Evolutionary conservation across 2,113 vertebrate genomes (phyloP).

Genomic region (Colius striatus): DNA sequence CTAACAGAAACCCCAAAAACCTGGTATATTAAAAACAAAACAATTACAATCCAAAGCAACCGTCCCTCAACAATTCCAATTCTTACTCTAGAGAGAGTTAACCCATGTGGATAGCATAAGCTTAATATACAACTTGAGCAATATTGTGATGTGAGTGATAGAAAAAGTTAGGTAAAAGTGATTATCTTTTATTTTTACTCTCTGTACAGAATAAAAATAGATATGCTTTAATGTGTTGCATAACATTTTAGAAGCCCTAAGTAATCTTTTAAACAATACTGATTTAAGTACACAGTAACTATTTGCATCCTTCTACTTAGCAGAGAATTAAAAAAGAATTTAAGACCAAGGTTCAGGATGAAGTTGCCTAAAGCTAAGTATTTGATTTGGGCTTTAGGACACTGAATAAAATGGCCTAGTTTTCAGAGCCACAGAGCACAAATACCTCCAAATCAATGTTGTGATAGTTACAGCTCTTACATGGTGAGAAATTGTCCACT

Average conservation of each 20-base stretch:
- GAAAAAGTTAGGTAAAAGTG: not conserved
- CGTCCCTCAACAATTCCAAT: not conserved
- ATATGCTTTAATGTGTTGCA: not conserved
- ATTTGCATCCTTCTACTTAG: constrained; percentile 38
- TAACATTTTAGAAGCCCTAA: not conserved
- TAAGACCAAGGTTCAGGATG: constrained; percentile 39
- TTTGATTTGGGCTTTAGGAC: constrained; percentile 42
- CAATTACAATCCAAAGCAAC: not conserved
- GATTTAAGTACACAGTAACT: constrained; percentile 27
- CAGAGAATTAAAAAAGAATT: constrained; percentile 34
- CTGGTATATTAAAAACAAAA: not conserved
- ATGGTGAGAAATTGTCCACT: not conserved
- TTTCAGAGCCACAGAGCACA: constrained; percentile 9
- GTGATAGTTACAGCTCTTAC: not conserved
- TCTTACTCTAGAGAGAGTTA: not conserved
- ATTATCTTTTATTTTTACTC: not conserved
- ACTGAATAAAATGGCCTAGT: constrained; percentile 15
- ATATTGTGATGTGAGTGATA: not conserved
- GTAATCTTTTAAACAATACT: constrained; percentile 39
- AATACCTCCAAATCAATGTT: constrained; percentile 2
- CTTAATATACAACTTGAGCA: not conserved
- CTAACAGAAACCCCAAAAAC: not conserved
- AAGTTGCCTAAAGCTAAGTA: constrained; percentile 20
- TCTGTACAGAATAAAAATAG: not conserved
- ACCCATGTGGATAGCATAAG: not conserved